Evolutionary conservation across 2,797 vertebrate species (phyloP).

Genomic region (Vespertilio murinus): DNA sequence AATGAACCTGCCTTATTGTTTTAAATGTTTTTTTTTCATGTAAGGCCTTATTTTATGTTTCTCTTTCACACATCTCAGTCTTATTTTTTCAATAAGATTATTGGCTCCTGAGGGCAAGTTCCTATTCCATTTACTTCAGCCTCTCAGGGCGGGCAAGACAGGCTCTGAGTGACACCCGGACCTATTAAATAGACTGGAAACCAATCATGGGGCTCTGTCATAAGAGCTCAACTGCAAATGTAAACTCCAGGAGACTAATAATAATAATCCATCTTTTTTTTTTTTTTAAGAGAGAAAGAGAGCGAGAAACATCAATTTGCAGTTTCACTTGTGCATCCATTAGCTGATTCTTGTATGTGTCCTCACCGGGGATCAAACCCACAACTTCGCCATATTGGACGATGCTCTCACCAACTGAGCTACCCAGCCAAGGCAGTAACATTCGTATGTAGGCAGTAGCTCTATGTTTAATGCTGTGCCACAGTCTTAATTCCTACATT

Average conservation of each 20-base stretch:
- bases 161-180: not conserved
- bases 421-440: not conserved
- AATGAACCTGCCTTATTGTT: not conserved
- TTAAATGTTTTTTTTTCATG: not conserved
- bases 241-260: not conserved
- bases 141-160: not conserved
- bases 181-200: not conserved
- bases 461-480: not conserved
- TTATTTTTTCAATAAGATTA: not conserved
- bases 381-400: not conserved
- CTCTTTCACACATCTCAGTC: not conserved
- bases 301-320: not conserved
- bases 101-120: not conserved
- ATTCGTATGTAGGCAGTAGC: not conserved
- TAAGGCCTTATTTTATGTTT: constrained; percentile 13
- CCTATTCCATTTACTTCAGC: not conserved
- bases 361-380: not conserved
- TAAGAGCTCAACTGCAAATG: not conserved
- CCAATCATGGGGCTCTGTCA: not conserved
- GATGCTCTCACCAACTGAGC: not conserved
- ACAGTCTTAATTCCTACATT: not conserved
- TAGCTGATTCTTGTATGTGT: not conserved
- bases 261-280: not conserved
- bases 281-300: not conserved
- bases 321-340: not conserved